Conservation (phyloP, 2,888 invertebrate species). For the Tanytarsus gracilentus region DNA sequence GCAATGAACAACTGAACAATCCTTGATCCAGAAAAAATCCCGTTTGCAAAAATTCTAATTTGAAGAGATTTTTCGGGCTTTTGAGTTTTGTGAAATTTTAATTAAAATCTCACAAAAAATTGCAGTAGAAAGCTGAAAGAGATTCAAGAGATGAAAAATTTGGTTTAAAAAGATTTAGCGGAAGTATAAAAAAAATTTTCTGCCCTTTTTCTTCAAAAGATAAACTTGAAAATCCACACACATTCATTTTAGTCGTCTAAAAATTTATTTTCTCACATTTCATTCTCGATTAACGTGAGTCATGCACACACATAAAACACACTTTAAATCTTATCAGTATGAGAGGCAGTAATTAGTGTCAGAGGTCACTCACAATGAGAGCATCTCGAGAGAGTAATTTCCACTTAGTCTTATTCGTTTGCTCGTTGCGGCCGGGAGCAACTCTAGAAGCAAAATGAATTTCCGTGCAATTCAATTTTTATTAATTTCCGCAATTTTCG, state of each 20-base stretch:
- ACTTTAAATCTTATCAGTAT: not conserved
- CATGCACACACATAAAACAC: not conserved
- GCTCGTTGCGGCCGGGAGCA: not conserved
- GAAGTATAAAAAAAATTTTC: no score
- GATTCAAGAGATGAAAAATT: no score
- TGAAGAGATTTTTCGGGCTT: no score
- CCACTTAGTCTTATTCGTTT: not conserved
- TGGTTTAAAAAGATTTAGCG: no score
- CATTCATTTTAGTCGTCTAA: not conserved
- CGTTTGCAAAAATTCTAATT: no score
- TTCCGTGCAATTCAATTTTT: not conserved
- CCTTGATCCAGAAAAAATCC: no score
- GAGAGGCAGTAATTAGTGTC: slow-evolving; percentile 4
- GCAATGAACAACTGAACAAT: no score
- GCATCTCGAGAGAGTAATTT: not conserved
- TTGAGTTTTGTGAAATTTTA: no score
- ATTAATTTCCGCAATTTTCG: slow-evolving; percentile 29
- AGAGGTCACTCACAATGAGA: slow-evolving; percentile 5
- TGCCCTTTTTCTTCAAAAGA: not conserved
- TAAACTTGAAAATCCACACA: not conserved
- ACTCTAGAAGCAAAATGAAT: not conserved
- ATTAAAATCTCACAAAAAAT: no score
- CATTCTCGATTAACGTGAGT: not conserved
- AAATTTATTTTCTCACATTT: not conserved
- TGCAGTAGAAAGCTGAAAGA: no score